These are phyloP conservation scores for Ranitomeya imitator DNA, from an alignment of 2,113 vertebrate genomes.

Conservation along the genomic window DNA sequence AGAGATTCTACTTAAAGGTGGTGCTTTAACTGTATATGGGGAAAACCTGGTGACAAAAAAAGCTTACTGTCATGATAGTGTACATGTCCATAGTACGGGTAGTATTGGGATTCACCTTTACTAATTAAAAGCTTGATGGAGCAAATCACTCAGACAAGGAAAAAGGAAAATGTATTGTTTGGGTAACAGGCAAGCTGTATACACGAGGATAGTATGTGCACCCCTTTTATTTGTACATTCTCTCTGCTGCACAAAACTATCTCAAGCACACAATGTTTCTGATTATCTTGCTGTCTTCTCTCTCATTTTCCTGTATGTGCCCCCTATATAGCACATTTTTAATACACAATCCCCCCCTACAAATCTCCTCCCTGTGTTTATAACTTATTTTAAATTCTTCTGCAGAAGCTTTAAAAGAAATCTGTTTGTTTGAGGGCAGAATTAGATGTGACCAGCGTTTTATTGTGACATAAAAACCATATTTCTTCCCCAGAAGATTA, in stretches of 20 bases:
- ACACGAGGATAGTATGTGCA: background rate
- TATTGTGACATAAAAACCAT: slow-evolving; percentile 99
- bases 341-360: slow-evolving; percentile 79
- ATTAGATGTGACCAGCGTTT: slow-evolving; percentile 99
- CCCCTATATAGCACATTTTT: slow-evolving; percentile 37
- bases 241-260: slow-evolving; percentile 22
- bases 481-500: slow-evolving; percentile 99
- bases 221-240: slow-evolving; percentile 14
- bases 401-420: slow-evolving; percentile 98
- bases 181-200: background rate
- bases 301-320: slow-evolving; percentile 9
- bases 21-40: too few relatives aligned
- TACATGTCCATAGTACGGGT: too few relatives aligned
- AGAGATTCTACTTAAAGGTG: too few relatives aligned
- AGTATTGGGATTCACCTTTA: too few relatives aligned
- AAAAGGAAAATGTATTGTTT: background rate
- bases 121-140: too few relatives aligned
- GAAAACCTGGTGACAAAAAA: too few relatives aligned
- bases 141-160: background rate
- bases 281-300: slow-evolving; percentile 1
- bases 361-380: slow-evolving; percentile 84
- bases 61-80: too few relatives aligned
- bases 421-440: slow-evolving; percentile 99
- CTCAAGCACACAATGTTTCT: slow-evolving; percentile 9
- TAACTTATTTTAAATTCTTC: slow-evolving; percentile 99